Conservation (phyloP, 2,888 invertebrate genomes). For the Drosophila fungiperda region DNA sequence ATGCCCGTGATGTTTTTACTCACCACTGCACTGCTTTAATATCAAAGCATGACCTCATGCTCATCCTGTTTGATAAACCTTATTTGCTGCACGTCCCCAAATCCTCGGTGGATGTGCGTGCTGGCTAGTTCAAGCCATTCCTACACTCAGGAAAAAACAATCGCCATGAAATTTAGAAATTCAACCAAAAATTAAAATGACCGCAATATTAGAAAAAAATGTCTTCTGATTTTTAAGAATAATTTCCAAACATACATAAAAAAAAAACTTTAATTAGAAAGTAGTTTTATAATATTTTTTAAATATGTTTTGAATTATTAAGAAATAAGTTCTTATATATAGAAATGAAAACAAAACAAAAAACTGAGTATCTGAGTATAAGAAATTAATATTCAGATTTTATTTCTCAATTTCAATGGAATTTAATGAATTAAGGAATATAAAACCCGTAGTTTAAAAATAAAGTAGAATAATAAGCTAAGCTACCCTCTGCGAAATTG, state of each 20-base stretch:
- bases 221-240: too few relatives aligned
- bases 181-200: not conserved
- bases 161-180: not conserved
- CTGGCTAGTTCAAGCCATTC: not conserved
- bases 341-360: not conserved
- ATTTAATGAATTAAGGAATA: not conserved
- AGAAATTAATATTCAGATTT: not conserved
- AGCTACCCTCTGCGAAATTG: not conserved
- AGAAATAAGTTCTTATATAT: not conserved
- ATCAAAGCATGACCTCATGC: slow-evolving; percentile 16
- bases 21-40: slow-evolving; percentile 7
- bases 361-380: not conserved
- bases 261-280: too few relatives aligned
- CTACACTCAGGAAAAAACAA: not conserved
- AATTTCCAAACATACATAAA: too few relatives aligned
- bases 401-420: not conserved
- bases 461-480: not conserved
- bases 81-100: slow-evolving; percentile 20
- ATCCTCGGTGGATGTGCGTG: slow-evolving; percentile 4
- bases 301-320: not conserved
- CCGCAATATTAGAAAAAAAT: too few relatives aligned
- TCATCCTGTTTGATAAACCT: not conserved
- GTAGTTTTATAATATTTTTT: too few relatives aligned
- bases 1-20: not conserved
- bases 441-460: not conserved